phyloP scores from a whole-genome alignment of 2,797 vertebrate species.

The Pantherophis vulpinus region DNA sequence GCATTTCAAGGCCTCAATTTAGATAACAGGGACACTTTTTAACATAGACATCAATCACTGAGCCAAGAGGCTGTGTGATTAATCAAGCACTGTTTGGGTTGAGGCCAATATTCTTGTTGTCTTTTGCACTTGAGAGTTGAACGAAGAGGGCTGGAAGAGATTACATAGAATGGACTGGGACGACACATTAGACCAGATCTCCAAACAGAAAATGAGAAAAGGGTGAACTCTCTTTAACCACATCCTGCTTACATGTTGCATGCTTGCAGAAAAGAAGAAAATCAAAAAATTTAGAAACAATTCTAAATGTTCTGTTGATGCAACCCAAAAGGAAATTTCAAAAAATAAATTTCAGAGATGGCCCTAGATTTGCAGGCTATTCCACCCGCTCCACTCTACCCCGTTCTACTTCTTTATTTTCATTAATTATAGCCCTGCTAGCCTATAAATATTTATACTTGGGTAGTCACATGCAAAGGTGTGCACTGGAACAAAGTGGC shows the following conservation, averaged over 20 bases:
- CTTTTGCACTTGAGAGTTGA: constrained; percentile 79
- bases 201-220: constrained; percentile 64
- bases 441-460: background rate
- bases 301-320: background rate
- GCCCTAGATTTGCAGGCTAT: background rate
- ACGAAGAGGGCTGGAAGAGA: constrained; percentile 83
- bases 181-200: constrained; percentile 79
- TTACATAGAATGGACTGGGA: constrained; percentile 82
- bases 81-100: constrained; percentile 94
- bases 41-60: constrained; percentile 80
- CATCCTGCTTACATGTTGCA: constrained; percentile 69
- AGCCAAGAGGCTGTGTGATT: constrained; percentile 85
- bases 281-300: constrained; percentile 30
- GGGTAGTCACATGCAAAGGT: background rate
- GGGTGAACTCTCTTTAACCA: constrained; percentile 79
- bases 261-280: constrained; percentile 54
- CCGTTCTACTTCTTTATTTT: background rate
- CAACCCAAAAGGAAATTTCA: background rate
- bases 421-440: background rate
- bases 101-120: constrained; percentile 85
- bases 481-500: background rate
- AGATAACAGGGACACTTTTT: constrained; percentile 85
- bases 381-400: background rate
- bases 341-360: background rate
- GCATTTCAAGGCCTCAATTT: constrained; percentile 74